Percentiles rank a stretch among this genome's conserved stretches.
phyloP scores from a whole-genome alignment of 1,140 invertebrate genomes.

The Belonocnema kinseyi region DNA sequence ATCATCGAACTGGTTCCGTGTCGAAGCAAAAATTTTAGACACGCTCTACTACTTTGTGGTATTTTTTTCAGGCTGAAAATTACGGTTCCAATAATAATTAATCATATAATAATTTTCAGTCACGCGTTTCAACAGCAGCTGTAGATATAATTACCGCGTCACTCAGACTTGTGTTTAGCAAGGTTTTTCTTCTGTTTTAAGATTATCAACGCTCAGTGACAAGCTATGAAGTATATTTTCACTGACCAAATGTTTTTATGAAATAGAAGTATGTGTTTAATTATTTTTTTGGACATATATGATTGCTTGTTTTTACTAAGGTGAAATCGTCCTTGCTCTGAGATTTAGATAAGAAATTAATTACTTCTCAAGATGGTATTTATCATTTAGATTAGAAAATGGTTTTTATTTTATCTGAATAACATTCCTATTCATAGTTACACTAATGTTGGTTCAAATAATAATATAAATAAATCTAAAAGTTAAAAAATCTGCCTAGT shows the following conservation, averaged over 20 bases:
- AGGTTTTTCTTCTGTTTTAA: not conserved
- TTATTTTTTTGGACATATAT: too few relatives aligned
- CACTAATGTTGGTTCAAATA: too few relatives aligned
- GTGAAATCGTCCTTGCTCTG: too few relatives aligned
- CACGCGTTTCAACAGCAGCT: constrained; percentile 19
- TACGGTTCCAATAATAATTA: constrained; percentile 21
- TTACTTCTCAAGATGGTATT: too few relatives aligned
- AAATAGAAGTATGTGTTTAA: too few relatives aligned
- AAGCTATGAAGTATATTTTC: not conserved
- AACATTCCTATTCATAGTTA: too few relatives aligned
- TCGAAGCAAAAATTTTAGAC: not conserved
- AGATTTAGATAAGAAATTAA: too few relatives aligned
- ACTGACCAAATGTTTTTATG: not conserved
- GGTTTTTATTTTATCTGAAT: too few relatives aligned
- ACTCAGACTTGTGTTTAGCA: constrained; percentile 14
- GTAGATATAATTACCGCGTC: constrained; percentile 13
- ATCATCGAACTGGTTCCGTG: not conserved
- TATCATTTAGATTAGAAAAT: too few relatives aligned
- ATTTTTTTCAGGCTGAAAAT: not conserved
- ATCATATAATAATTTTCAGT: constrained; percentile 17
- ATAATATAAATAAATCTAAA: too few relatives aligned
- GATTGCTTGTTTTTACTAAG: too few relatives aligned
- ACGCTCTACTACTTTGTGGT: not conserved
- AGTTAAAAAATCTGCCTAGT: too few relatives aligned
- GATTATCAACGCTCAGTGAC: not conserved